A percentile compares a stretch with the other conserved stretches of the same genome.
These are phyloP conservation scores for Drosophila serrata DNA, from an alignment of 1,140 invertebrate genomes.

Conservation along the genomic window DNA sequence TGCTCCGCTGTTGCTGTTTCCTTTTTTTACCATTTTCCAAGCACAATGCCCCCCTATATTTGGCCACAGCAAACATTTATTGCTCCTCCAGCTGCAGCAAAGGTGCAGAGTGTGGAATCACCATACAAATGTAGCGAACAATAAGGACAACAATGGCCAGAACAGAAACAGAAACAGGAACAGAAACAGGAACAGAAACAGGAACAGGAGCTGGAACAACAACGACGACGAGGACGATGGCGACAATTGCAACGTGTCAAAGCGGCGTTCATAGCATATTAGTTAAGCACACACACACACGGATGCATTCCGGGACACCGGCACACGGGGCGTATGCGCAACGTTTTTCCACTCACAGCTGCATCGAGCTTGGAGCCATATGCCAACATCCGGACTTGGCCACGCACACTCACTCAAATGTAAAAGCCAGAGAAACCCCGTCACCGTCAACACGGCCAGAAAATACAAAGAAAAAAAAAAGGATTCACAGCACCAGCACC, in stretches of 20 bases:
- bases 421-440: not conserved
- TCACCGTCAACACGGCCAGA: not conserved
- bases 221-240: conserved; percentile 15
- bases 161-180: conserved; percentile 5
- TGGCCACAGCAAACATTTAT: conserved; percentile 59
- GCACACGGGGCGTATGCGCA: conserved; percentile 60
- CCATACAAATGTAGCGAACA: conserved; percentile 52
- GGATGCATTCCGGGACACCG: not conserved
- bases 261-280: conserved; percentile 63
- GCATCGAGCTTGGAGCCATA: conserved; percentile 45
- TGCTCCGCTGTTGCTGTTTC: conserved; percentile 26
- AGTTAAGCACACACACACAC: conserved; percentile 59
- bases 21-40: conserved; percentile 20
- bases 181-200: not conserved
- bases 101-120: conserved; percentile 23
- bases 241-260: conserved; percentile 73
- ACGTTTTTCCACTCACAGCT: conserved; percentile 44
- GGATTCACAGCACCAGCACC: not conserved
- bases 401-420: conserved; percentile 40
- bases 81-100: conserved; percentile 19
- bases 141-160: conserved; percentile 34
- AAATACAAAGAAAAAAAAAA: not conserved
- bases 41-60: conserved; percentile 34
- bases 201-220: conserved; percentile 14
- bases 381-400: conserved; percentile 59